phyloP scores from a whole-genome alignment of 2,888 invertebrate genomes.

The Torymus tubicola region DNA sequence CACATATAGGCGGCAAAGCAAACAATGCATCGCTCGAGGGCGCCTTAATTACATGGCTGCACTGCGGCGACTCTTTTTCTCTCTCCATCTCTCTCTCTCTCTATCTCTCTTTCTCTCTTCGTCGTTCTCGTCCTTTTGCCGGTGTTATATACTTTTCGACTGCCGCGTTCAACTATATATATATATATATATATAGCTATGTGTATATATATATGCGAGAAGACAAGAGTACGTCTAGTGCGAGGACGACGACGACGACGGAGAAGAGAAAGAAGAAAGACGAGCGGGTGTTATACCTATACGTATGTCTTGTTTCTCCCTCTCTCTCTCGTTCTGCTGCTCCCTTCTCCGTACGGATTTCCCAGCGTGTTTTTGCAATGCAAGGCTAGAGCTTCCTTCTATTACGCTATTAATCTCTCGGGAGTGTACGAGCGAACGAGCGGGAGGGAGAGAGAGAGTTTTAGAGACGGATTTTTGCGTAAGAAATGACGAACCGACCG shows the following conservation, averaged over 20 bases:
- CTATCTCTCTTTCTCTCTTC: too few species aligned
- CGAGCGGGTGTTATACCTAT: constrained; percentile 33
- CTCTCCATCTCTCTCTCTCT: too few species aligned
- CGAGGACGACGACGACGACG: constrained; percentile 14
- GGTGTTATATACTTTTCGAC: constrained; percentile 51
- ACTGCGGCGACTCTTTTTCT: constrained; percentile 61
- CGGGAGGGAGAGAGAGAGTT: too few species aligned
- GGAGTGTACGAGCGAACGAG: too few species aligned
- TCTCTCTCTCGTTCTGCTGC: neutral
- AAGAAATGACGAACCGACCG: constrained; percentile 14
- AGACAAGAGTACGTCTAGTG: constrained; percentile 15
- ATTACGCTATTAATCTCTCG: constrained; percentile 33
- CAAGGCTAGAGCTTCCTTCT: neutral
- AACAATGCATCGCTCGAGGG: constrained; percentile 70
- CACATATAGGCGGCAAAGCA: constrained; percentile 71
- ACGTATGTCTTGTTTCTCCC: neutral
- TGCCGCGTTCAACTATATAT: constrained; percentile 21
- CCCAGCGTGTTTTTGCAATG: neutral
- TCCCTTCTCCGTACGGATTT: constrained; percentile 2
- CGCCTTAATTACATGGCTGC: constrained; percentile 69
- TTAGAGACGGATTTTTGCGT: too few species aligned
- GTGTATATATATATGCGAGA: neutral
- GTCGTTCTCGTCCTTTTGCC: constrained; percentile 37
- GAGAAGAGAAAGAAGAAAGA: constrained; percentile 5
- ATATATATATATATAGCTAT: too few species aligned